Evolutionary conservation across 2,797 vertebrate species (phyloP), one percentile per base, ranked within the genome.

Genomic region (Calcarius lapponicus): DNA sequence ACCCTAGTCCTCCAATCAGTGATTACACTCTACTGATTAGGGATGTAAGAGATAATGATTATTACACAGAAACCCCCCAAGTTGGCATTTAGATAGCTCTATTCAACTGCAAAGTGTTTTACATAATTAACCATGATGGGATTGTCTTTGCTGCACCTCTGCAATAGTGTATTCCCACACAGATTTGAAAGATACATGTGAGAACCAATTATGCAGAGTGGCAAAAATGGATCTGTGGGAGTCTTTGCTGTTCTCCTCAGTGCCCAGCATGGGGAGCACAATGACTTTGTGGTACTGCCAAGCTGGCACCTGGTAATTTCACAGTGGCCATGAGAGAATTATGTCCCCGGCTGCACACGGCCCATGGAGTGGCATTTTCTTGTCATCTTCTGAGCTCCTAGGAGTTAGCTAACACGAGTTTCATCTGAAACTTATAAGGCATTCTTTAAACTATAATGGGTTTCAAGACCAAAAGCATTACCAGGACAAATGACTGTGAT

Each of bases 61-160:
- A 95, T 93, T 91, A 71, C 73, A 83, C 76, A 88, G 69, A 64
- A 67, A 5, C 19, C 34, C 71, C 57, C 66, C 73, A 71, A 67
- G 69, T 26, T 80, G 91, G 70, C 82, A 92, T 88, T 93, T 91
- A 79, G 66, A 90, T 28, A 70, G 56, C 4, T 10, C 91, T 91
- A 60, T 89, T 94, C 70, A 93, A 60, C 80, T 88, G 73, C 85
- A 62, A 88, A 92, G 58, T 79, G 64, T 54, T 96, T 92, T 91
- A 84, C 89, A 91, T 93, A 95, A 97, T 96, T 94, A 95, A 70
- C 91, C 76, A 57, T 88, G 57, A 86, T 91, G 85, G 90, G 80
- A 92, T 73, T 90, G 89, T 80, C 76, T 88, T 79, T 11, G 2
- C 81, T 85, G 81, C 67, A 92, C 76, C 82, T 62, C 80, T 87